Base-by-base conservation (phyloP, 2,797 vertebrate species). In the Poecilia wingei region DNA sequence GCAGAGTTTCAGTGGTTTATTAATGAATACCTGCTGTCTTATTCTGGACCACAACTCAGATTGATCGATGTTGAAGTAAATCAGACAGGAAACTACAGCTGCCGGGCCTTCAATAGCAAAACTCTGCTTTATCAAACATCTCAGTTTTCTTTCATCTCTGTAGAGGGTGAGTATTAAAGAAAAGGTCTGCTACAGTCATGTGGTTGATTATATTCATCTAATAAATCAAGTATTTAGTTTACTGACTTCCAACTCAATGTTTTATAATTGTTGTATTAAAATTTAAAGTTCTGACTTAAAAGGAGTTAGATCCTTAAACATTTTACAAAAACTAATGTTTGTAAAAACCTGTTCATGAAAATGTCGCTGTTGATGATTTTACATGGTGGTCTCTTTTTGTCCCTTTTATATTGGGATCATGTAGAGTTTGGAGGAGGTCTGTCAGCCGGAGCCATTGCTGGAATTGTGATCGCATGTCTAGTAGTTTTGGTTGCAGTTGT, bases 11-110 rank as follows among this genome's bases (percentile, higher is more conserved):
- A 16, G 0, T 95, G 93, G 92, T n/a, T 85, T 78, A 8, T 91
- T 22, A 90, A 93, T 84, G 89, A 78, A 84, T 0, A 3, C 1
- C 0, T 0, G 41, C n/a, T 77, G 47, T 1, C 64, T 47, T 1
- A 45, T 31, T 72, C 41, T 14, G 87, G 74, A 74, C 61, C 45
- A 81, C 77, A 92, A 25, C 84, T 93, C 72, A 74, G 0, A 25
- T 78, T 94, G 66, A 33, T 4, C 0, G 82, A 91, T 69, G 39
- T 88, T 76, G 57, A 87, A 39, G 8, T 10, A 72, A 80, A 0
- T 76, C 79, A 91, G 0, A 91, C 83, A 76, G 93, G 92, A 3
- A 87, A 72, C 77, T 94, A 95, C 89, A 91, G 55, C 88, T 93
- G 94, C 79, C 76, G 10, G 81, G 87, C 91, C 31, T 81, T 61